Evolutionary conservation across 1,140 invertebrate species (phyloP), one percentile per base, ranked within the genome.

Genomic region (Coptotermes formosanus): DNA sequence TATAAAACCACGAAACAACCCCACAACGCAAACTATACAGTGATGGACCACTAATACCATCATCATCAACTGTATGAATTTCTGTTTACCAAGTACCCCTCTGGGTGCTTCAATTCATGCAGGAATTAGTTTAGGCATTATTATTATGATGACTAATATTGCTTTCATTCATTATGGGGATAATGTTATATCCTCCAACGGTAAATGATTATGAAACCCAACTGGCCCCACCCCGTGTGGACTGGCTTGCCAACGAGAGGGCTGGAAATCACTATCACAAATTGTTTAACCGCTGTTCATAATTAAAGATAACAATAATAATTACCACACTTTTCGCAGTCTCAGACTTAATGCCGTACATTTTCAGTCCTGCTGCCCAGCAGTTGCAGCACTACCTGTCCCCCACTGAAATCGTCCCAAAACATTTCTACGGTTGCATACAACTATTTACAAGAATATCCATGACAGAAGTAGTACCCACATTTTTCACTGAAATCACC

Each of bases 31-130:
- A 85, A 44, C 59, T 45, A 30, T 85, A 38, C 64, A 55, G 55
- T 85, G 85, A 85, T 85, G 85, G 75, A 52, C 85, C 85, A 59
- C 75, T 85, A 85, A 85, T 81, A 82, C 85, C 64, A 85, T 81
- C 85, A 85, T 75, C 85, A 82, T 84, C 83, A 84, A 84, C 85
- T 25, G 85, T 85, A 85, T 85, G 85, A 85, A 85, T 85, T 85
- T 64, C 64, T 45, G 48, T 69, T 83, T 69, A 82, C 82, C 86
- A 86, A 86, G 86, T 84, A 81, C 86, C 83, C 86, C 86, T 86
- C 86, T 86, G 86, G 86, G 86, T 86, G 86, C 86, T 81, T 84
- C 82, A 86, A 86, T 86, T 86, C 86, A 86, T 86, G 86, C 32
- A 86, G 86, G 86, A 86, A 86, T 86, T 86, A 86, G 86, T 84